These are phyloP conservation scores for Myanophis thanlyinensis DNA, from an alignment of 2,113 vertebrate species.

Conservation along the genomic window DNA sequence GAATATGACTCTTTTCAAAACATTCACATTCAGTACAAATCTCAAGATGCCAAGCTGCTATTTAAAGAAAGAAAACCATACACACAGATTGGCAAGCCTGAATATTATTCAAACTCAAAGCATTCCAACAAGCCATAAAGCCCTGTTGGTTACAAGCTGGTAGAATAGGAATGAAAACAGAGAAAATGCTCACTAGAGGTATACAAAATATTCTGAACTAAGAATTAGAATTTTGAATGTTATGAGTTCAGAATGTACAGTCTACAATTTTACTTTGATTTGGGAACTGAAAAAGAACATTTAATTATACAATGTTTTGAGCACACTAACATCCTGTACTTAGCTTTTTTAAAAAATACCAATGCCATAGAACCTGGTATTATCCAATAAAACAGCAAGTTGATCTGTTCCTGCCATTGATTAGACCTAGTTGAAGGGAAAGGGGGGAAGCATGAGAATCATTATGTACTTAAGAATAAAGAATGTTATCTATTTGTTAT, in stretches of 20 bases:
- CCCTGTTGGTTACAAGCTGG: background rate
- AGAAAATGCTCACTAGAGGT: background rate
- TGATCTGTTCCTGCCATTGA: background rate
- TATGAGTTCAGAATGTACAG: background rate
- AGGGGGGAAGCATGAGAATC: background rate
- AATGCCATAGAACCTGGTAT: background rate
- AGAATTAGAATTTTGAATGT: background rate
- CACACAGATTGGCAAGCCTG: background rate
- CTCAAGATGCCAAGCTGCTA: background rate
- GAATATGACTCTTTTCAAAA: constrained; percentile 13
- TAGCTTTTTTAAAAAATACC: background rate
- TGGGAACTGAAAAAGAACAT: background rate
- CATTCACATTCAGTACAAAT: background rate
- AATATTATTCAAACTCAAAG: background rate
- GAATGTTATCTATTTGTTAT: background rate
- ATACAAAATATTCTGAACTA: background rate
- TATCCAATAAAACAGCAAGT: background rate
- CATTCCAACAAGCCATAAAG: background rate
- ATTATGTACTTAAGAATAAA: background rate
- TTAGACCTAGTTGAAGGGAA: background rate
- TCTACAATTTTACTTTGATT: background rate
- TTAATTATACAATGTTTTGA: background rate
- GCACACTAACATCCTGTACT: background rate
- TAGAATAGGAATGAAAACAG: background rate
- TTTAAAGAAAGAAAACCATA: background rate